These are phyloP conservation scores for Pithecia hirsuta DNA, from an alignment of 2,797 vertebrate genomes.

Conservation along the genomic window DNA sequence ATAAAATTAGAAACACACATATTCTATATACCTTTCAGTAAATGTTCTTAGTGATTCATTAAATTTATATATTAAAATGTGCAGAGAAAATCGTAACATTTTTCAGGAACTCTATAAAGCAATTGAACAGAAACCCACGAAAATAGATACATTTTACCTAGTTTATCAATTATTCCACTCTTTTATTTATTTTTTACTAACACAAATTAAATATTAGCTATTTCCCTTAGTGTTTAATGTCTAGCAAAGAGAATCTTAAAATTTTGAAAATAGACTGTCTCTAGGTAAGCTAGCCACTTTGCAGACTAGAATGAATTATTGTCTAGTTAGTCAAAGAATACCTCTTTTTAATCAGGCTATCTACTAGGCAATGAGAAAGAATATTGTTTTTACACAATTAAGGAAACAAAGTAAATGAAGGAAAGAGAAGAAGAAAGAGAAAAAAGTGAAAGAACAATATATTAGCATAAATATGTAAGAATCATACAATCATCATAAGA, in stretches of 20 bases:
- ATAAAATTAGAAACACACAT: slow-evolving; percentile 14
- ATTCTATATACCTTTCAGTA: neutral
- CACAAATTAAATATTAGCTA: neutral
- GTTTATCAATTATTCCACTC: slow-evolving; percentile 20
- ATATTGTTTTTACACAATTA: neutral
- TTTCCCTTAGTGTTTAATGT: neutral
- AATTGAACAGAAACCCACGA: neutral
- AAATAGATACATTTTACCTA: neutral
- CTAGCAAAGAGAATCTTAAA: neutral
- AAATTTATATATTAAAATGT: slow-evolving; percentile 10
- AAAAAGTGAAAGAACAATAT: neutral
- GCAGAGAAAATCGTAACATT: neutral
- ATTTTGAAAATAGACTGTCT: neutral
- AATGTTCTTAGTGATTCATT: neutral
- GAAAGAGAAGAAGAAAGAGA: neutral
- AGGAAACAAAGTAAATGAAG: neutral
- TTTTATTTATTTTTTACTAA: neutral
- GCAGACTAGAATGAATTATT: neutral
- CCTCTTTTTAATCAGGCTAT: neutral
- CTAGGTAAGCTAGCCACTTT: neutral
- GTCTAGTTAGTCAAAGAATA: neutral
- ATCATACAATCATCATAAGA: neutral
- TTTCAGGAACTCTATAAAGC: slow-evolving; percentile 11
- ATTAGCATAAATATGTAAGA: neutral
- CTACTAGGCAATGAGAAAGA: neutral